Conservation (phyloP, 2,113 vertebrate species). For the Phainopepla nitens region DNA sequence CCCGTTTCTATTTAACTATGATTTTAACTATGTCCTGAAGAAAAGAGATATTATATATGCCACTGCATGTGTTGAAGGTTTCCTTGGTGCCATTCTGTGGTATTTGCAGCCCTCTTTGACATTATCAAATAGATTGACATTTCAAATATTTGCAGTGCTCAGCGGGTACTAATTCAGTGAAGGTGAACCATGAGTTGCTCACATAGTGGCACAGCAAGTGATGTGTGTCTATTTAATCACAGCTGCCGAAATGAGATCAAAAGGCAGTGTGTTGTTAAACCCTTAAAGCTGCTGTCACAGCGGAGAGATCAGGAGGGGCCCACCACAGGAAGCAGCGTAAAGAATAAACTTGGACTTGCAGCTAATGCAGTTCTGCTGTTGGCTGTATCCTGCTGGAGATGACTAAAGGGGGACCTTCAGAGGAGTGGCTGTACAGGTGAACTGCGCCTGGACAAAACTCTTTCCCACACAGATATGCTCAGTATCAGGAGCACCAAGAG, state of each 20-base stretch:
- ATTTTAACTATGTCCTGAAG: constrained; percentile 47
- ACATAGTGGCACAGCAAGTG: constrained; percentile 73
- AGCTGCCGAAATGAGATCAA: constrained; percentile 78
- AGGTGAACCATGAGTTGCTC: constrained; percentile 75
- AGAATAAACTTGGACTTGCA: neutral
- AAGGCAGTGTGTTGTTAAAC: constrained; percentile 71
- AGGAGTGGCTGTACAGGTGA: neutral
- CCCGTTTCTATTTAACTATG: constrained; percentile 47
- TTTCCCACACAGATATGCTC: neutral
- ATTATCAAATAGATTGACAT: constrained; percentile 93
- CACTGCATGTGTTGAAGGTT: constrained; percentile 52
- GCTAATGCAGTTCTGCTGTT: neutral
- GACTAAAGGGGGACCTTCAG: neutral
- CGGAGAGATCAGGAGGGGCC: constrained; percentile 39
- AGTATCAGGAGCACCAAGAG: neutral
- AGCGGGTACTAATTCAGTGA: constrained; percentile 80
- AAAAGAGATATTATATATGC: constrained; percentile 72
- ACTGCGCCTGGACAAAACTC: neutral
- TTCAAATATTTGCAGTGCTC: constrained; percentile 92
- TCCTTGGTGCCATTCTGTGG: constrained; percentile 76
- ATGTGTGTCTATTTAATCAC: constrained; percentile 86
- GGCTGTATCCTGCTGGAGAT: neutral
- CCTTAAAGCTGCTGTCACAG: constrained; percentile 68
- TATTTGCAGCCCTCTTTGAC: constrained; percentile 81
- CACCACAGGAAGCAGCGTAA: constrained; percentile 2